Conservation (phyloP, 2,797 vertebrate species). For the Gadopsis marmoratus region DNA sequence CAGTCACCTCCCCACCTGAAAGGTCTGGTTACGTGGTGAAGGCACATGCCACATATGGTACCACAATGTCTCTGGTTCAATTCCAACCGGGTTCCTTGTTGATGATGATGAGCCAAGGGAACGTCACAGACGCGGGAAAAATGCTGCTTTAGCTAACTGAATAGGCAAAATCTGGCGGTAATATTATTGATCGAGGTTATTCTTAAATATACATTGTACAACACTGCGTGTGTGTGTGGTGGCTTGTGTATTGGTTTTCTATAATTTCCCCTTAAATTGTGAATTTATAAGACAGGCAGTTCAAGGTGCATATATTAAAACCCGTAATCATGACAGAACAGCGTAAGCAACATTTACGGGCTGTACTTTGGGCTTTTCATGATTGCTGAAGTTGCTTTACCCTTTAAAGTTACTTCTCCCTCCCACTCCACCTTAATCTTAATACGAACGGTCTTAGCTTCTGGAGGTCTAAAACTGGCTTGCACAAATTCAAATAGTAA, state of each 20-base stretch:
- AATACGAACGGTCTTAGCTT: too few relatives aligned
- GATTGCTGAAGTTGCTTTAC: neutral
- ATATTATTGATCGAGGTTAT: too few relatives aligned
- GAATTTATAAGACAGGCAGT: neutral
- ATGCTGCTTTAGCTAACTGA: neutral
- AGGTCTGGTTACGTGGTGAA: too few relatives aligned
- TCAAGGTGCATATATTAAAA: neutral
- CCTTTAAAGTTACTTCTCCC: neutral
- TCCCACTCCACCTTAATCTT: neutral
- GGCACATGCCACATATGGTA: too few relatives aligned
- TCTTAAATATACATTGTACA: too few relatives aligned
- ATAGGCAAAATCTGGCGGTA: too few relatives aligned
- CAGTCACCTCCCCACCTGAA: too few relatives aligned
- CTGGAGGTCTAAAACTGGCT: neutral
- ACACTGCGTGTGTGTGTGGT: too few relatives aligned
- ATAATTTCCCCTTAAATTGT: neutral
- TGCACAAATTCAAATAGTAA: neutral
- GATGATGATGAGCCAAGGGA: neutral
- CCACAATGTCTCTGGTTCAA: too few relatives aligned
- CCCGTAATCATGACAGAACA: neutral
- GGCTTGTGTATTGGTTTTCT: too few relatives aligned
- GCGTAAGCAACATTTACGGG: neutral
- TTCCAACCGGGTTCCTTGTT: too few relatives aligned
- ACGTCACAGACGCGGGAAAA: neutral
- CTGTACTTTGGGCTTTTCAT: neutral